These are phyloP conservation scores for Papilio demoleus DNA, from an alignment of 2,888 invertebrate species.

Conservation along the genomic window DNA sequence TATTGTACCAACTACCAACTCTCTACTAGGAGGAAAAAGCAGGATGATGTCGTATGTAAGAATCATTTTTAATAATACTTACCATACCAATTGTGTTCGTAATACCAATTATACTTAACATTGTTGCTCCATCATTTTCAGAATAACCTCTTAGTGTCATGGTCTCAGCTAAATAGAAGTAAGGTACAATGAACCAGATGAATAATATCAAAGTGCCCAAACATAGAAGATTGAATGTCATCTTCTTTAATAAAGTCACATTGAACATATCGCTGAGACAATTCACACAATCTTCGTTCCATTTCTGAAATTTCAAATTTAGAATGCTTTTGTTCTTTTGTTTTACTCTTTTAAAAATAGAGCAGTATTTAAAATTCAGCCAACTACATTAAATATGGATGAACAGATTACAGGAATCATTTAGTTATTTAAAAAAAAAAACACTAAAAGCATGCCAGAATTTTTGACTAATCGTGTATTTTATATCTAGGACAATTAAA, in stretches of 20 bases:
- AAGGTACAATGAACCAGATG: conserved; percentile 97
- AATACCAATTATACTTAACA: conserved; percentile 94
- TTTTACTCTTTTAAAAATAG: no score
- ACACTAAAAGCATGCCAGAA: no score
- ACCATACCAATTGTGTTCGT: conserved; percentile 96
- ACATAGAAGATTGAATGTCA: conserved; percentile 91
- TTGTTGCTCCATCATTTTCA: conserved; percentile 89
- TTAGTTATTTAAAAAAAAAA: no score
- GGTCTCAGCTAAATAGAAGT: conserved; percentile 95
- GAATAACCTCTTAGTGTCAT: conserved; percentile 87
- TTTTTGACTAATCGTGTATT: no score
- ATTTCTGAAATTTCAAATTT: conserved; percentile 60
- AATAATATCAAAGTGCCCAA: conserved; percentile 94
- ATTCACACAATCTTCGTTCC: conserved; percentile 71
- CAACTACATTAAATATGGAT: no score
- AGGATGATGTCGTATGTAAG: no score
- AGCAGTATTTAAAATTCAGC: no score
- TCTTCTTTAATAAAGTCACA: conserved; percentile 89
- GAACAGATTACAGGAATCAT: no score
- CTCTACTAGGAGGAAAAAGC: no score
- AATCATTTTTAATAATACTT: conserved; percentile 52
- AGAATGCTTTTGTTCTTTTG: not conserved
- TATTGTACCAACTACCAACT: no score
- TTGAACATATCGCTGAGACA: conserved; percentile 84
- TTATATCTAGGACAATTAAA: no score